A percentile compares a stretch with the other conserved stretches of the same genome.
Conservation (phyloP, 2,888 invertebrate genomes). For the Malachius bipustulatus region DNA sequence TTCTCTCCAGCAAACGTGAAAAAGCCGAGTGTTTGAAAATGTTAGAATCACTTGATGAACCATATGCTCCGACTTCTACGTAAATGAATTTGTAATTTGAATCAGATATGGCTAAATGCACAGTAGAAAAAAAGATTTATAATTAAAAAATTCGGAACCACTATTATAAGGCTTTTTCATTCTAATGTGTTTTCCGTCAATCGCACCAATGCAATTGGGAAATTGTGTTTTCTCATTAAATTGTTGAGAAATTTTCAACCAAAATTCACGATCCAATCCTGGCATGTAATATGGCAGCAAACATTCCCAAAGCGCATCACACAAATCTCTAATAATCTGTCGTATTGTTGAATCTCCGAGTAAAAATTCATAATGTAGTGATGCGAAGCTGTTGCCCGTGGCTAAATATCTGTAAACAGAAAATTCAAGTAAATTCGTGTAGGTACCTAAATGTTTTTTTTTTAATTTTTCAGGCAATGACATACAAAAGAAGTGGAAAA, state of each 20-base stretch:
- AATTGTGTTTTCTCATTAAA: slow-evolving; percentile 23
- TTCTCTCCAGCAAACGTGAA: slow-evolving; percentile 11
- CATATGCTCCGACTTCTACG: slow-evolving; percentile 19
- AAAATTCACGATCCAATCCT: slow-evolving; percentile 17
- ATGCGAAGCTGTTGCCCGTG: slow-evolving; percentile 22
- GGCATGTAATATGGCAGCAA: slow-evolving; percentile 16
- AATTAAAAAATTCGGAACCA: slow-evolving; percentile 8
- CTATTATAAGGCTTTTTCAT: slow-evolving; percentile 4
- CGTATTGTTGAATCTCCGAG: slow-evolving; percentile 22
- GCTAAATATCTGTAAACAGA: slow-evolving; percentile 23
- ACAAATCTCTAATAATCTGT: slow-evolving; percentile 22
- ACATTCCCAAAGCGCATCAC: slow-evolving; percentile 22
- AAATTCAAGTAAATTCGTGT: slow-evolving; percentile 4
- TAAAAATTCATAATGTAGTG: slow-evolving; percentile 23
- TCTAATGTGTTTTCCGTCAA: no score
- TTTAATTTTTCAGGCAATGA: slow-evolving; percentile 16
- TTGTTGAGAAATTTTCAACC: slow-evolving; percentile 23
- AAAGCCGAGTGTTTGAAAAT: slow-evolving; percentile 18
- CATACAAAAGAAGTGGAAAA: slow-evolving; percentile 17
- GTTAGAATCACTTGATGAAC: slow-evolving; percentile 19
- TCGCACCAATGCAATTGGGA: no score
- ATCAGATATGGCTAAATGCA: slow-evolving; percentile 4
- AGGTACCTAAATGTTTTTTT: slow-evolving; percentile 4
- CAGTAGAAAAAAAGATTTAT: slow-evolving; percentile 7
- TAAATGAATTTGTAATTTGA: slow-evolving; percentile 8